Percentiles rank a stretch among this genome's conserved stretches.
Evolutionary conservation across 2,888 invertebrate species (phyloP).

Genomic region (Mystacides longicornis): DNA sequence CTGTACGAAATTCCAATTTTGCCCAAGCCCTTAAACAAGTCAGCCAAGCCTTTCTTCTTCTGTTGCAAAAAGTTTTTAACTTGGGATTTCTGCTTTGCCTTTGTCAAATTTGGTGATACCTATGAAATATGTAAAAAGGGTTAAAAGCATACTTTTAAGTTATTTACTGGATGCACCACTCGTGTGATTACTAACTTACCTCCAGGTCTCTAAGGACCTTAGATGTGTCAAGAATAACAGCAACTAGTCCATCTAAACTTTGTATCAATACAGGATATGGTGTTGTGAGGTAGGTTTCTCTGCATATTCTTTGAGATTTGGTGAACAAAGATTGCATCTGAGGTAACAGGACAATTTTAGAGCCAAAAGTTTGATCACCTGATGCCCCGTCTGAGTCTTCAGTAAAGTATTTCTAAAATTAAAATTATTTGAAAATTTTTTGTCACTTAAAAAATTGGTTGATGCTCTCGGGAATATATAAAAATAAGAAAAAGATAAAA

Average conservation of each 20-base stretch:
- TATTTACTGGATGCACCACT: background rate
- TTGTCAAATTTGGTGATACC: slow-evolving; percentile 52
- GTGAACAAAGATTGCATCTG: slow-evolving; percentile 43
- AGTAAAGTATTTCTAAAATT: slow-evolving; percentile 26
- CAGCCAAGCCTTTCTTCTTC: slow-evolving; percentile 77
- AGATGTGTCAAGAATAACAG: slow-evolving; percentile 58
- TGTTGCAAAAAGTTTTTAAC: slow-evolving; percentile 76
- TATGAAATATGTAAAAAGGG: slow-evolving; percentile 28
- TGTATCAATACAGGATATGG: slow-evolving; percentile 56
- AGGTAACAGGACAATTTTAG: slow-evolving; percentile 30
- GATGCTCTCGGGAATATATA: too few relatives aligned
- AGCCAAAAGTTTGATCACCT: background rate
- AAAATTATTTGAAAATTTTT: too few relatives aligned
- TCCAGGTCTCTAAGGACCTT: slow-evolving; percentile 60
- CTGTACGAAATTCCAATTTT: slow-evolving; percentile 75
- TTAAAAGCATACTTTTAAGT: background rate
- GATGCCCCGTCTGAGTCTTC: slow-evolving; percentile 10
- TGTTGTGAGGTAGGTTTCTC: slow-evolving; percentile 50
- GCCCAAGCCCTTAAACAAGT: slow-evolving; percentile 73
- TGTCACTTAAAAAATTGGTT: too few relatives aligned
- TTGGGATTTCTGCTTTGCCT: slow-evolving; percentile 68
- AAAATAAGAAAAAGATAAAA: too few relatives aligned
- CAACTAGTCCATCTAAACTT: slow-evolving; percentile 58
- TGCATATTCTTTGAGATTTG: slow-evolving; percentile 58
- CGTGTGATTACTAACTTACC: slow-evolving; percentile 33